Evolutionary conservation across 1,140 invertebrate genomes (phyloP), one percentile per base, ranked within the genome.

Genomic region (Zaprionus inermis): DNA sequence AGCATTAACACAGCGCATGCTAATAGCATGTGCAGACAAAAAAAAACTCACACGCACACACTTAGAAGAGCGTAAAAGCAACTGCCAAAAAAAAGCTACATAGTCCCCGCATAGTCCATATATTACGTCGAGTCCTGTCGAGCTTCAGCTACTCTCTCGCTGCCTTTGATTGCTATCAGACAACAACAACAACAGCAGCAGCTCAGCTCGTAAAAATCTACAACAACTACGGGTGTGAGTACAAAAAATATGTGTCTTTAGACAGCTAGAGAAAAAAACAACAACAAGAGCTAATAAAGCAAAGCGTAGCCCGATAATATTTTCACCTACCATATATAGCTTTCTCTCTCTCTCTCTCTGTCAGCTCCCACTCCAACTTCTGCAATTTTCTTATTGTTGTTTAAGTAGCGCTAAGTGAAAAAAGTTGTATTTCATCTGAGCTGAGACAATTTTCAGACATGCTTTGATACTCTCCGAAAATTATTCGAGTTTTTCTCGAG

Each of bases 351-450:
- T 56, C 54, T 20, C 54, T 4, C 57, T 30, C 20, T 11, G 7
- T 4, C 34, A 2, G 36, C 10, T 16, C 38, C 12, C 24, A 41
- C 3, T 20, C 34, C 28, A n/a, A 0, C 10, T 14, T 46, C 52
- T 34, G 44, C 52, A 64, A 36, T 67, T 55, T 38, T 32, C 44
- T 76, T 72, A 72, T 72, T 72, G 68, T 76, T 65, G 60, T 52
- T 72, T 76, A 61, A 65, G 60, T 52, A 57, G 61, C 60, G 73
- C 67, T 79, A 79, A 79, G 76, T 79, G 76, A 79, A 79, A 79
- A 76, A 79, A 67, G 67, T 76, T 76, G 76, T 79, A n/a, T 34
- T 38, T 58, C 34, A 52, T 32, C 30, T 9, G 30, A 28, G 30
- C 30, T 32, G 9, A 20, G 55, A 16, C 32, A 30, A 16, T 44